These are phyloP conservation scores for Muntiacus muntjak DNA, from an alignment of 2,113 vertebrate genomes.

Conservation along the genomic window DNA sequence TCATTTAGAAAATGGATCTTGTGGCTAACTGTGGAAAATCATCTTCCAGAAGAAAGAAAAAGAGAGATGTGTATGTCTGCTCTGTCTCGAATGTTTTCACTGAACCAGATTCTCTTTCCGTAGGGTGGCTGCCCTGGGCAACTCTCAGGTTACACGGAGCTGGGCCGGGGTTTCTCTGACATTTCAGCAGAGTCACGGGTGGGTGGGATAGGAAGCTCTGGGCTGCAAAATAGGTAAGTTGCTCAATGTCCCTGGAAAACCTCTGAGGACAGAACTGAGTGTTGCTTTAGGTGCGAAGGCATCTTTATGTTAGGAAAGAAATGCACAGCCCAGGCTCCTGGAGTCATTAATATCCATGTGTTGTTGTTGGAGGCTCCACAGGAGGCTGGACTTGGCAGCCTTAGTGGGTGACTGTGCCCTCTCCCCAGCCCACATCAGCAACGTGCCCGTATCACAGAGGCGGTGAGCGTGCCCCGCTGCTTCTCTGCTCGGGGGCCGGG, in stretches of 20 bases:
- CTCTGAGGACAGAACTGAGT: constrained; percentile 3
- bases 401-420: background rate
- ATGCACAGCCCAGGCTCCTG: background rate
- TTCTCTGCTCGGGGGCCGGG: background rate
- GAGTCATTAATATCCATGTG: background rate
- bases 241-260: constrained; percentile 54
- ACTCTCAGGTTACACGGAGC: constrained; percentile 38
- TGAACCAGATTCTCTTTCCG: constrained; percentile 59
- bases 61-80: constrained; percentile 46
- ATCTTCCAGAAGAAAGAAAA: constrained; percentile 55
- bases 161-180: constrained; percentile 47
- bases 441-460: fast-evolving
- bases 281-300: background rate
- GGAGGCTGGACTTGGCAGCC: background rate
- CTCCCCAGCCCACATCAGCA: background rate
- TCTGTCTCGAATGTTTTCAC: constrained; percentile 48
- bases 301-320: constrained; percentile 5
- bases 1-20: constrained; percentile 63
- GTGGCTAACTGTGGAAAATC: constrained; percentile 52
- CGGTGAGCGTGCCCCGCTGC: background rate
- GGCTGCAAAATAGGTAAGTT: constrained; percentile 29
- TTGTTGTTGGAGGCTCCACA: background rate
- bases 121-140: constrained; percentile 55
- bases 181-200: constrained; percentile 22
- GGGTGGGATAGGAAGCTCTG: background rate